Conservation (phyloP, 1,140 invertebrate species). For the Aphis craccivora region DNA sequence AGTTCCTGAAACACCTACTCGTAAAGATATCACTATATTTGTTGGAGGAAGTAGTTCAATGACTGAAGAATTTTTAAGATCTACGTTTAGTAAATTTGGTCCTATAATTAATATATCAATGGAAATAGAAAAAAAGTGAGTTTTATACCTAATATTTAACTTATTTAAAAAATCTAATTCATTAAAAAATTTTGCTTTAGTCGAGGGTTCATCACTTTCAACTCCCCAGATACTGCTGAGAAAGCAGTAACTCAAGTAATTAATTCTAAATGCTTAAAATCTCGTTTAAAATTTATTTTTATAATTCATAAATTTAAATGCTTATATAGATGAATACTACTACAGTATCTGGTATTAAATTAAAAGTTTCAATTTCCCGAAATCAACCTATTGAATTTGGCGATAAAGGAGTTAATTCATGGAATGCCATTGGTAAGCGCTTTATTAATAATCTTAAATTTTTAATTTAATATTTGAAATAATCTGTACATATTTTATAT, state of each 20-base stretch:
- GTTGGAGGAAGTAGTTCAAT: constrained; percentile 78
- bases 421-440: constrained; percentile 32
- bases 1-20: constrained; percentile 71
- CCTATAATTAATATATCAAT: constrained; percentile 87
- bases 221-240: constrained; percentile 85
- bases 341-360: constrained; percentile 78
- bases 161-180: neutral
- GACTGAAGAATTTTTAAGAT: constrained; percentile 82
- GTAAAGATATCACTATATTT: constrained; percentile 85
- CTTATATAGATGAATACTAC: constrained; percentile 76
- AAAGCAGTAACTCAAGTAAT: constrained; percentile 81
- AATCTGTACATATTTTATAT: neutral
- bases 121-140: constrained; percentile 86
- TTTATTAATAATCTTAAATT: neutral
- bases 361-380: constrained; percentile 83
- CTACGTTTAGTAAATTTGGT: constrained; percentile 79
- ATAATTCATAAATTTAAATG: neutral
- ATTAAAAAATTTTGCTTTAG: constrained; percentile 66
- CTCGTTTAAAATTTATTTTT: neutral
- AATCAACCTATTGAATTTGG: constrained; percentile 77
- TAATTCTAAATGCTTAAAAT: constrained; percentile 40
- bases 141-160: constrained; percentile 4
- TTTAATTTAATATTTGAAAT: neutral
- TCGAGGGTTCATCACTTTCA: constrained; percentile 93
- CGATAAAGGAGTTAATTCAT: constrained; percentile 42